phyloP scores from a whole-genome alignment of 1,140 invertebrate species.

The Camponotus vicinus region DNA sequence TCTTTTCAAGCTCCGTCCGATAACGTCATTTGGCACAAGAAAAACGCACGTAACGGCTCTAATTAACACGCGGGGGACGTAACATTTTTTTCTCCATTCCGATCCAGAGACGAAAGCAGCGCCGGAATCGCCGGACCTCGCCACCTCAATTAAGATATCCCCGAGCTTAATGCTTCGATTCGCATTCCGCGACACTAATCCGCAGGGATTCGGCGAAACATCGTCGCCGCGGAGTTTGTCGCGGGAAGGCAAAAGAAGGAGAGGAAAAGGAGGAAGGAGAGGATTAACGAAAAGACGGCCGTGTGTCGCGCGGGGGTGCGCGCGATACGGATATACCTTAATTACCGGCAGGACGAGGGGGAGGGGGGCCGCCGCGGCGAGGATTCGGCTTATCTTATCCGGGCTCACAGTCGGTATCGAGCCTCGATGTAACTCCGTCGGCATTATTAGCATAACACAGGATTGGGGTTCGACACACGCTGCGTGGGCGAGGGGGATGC shows the following conservation, averaged over 20 bases:
- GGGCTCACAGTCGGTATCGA: conserved; percentile 62
- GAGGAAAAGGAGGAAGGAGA: neutral
- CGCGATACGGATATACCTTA: conserved; percentile 64
- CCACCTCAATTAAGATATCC: conserved; percentile 67
- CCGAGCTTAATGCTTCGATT: conserved; percentile 56
- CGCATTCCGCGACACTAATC: conserved; percentile 50
- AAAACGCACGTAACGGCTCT: neutral
- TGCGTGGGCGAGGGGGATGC: conserved; percentile 67
- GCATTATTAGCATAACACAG: conserved; percentile 73
- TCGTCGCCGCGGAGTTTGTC: neutral
- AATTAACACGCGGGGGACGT: conserved; percentile 28
- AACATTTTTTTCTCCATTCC: neutral
- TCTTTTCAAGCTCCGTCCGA: neutral
- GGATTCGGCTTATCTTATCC: conserved; percentile 70
- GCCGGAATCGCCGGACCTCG: neutral
- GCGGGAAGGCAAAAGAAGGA: neutral
- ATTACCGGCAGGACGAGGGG: conserved; percentile 47
- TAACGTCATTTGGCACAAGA: neutral
- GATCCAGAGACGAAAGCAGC: neutral
- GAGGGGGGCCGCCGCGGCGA: neutral
- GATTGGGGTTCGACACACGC: conserved; percentile 52
- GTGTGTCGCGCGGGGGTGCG: neutral
- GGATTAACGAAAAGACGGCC: conserved; percentile 36
- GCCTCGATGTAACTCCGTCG: conserved; percentile 56
- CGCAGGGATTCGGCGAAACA: conserved; percentile 18